Base-by-base conservation (phyloP, 1,140 invertebrate species). In the Limonius californicus region DNA sequence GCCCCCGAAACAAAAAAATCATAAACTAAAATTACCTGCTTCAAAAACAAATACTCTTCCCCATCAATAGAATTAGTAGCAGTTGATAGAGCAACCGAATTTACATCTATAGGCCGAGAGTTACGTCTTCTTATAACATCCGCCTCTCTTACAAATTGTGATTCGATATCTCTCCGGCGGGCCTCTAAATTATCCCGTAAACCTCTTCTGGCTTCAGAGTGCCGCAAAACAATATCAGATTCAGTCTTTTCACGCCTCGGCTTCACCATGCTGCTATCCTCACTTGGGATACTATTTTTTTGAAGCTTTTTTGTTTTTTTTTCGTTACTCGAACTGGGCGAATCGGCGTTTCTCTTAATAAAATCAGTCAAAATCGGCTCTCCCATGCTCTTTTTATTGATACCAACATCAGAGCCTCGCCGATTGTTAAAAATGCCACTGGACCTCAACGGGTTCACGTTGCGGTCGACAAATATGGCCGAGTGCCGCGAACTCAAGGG, bases 241-340 rank as follows among this genome's bases (percentile, higher is more conserved):
- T 93, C 90, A 70, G 90, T 92, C 78, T 91, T 91, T 81, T 92
- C 89, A 65, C 90, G 81, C 68, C 90, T 83, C 15, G 88, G 89
- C 70, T 84, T 82, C 64, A 85, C 42, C 8, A 72, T 64, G 64
- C 67, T 72, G 57, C 47, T 30, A 78, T 70, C 59, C 4, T n/a
- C n/a, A 9, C 8, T 12, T 3, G 2, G 7, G 6, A 53, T n/a
- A 54, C 21, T 65, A 57, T 62, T 50, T 42, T 20, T 30, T 43
- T 56, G 58, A 39, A 2, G 1, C 43, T 23, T 65, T 20, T 35
- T 54, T n/a, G 59, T 53, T 12, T 32, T 65, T 43, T 68, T 70
- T 12, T 35, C 57, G 12, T 59, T 54, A 2, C 47, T 66, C 2
- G 67, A 63, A 54, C 23, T 57, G 12, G 63, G 76, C 19, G 70